Evolutionary conservation across 2,888 invertebrate genomes (phyloP).

Genomic region (Pachliopta kotzebuea): DNA sequence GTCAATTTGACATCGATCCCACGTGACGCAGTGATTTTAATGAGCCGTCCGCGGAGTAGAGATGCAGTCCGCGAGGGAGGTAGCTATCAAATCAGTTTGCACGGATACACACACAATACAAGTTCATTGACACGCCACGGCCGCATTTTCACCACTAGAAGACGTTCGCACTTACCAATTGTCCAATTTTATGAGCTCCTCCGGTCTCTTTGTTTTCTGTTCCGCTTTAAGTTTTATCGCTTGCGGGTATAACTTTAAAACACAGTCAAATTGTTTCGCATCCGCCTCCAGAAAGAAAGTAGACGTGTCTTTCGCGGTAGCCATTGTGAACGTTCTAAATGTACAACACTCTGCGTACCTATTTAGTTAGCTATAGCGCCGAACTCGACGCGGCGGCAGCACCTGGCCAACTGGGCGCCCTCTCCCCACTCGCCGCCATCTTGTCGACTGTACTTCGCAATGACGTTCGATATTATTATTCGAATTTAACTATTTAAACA

Average conservation of each 20-base stretch:
- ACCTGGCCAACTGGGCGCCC: slow-evolving; percentile 80
- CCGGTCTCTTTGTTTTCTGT: slow-evolving; percentile 94
- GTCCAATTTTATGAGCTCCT: slow-evolving; percentile 96
- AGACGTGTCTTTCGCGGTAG: slow-evolving; percentile 94
- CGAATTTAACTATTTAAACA: slow-evolving; percentile 48
- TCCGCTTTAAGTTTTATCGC: slow-evolving; percentile 95
- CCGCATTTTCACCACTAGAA: slow-evolving; percentile 80
- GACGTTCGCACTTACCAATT: slow-evolving; percentile 90
- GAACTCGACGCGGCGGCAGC: slow-evolving; percentile 82
- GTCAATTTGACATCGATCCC: slow-evolving; percentile 86
- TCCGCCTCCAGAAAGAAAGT: slow-evolving; percentile 96
- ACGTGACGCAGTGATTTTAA: slow-evolving; percentile 87
- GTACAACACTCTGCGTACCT: slow-evolving; percentile 76
- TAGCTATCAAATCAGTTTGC: slow-evolving; percentile 82
- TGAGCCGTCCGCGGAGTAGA: slow-evolving; percentile 83
- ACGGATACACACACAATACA: slow-evolving; percentile 82
- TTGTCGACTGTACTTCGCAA: slow-evolving; percentile 70
- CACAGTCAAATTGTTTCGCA: slow-evolving; percentile 92
- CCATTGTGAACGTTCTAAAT: slow-evolving; percentile 86
- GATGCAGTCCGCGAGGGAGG: slow-evolving; percentile 84
- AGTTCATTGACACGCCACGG: slow-evolving; percentile 82
- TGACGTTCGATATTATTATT: slow-evolving; percentile 78
- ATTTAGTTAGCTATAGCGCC: slow-evolving; percentile 80
- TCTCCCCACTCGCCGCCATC: slow-evolving; percentile 80
- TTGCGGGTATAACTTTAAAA: slow-evolving; percentile 94